phyloP scores from a whole-genome alignment of 1,140 invertebrate genomes.

The Camponotus floridanus region DNA sequence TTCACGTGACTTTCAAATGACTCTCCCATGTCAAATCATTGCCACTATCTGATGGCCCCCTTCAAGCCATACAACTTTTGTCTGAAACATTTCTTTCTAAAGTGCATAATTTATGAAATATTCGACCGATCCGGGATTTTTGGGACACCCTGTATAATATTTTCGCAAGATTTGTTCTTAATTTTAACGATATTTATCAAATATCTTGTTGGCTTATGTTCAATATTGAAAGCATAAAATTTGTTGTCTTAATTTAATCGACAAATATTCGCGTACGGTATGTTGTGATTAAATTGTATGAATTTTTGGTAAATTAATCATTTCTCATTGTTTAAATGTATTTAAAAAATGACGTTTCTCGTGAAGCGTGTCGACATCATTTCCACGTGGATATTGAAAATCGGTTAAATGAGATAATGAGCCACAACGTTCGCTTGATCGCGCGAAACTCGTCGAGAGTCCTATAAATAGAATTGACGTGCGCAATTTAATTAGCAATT shows the following conservation, averaged over 20 bases:
- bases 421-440: constrained; percentile 4
- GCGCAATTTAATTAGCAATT: constrained; percentile 52
- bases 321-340: neutral
- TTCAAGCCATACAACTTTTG: too few relatives aligned
- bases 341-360: neutral
- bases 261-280: neutral
- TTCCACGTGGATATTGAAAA: constrained; percentile 30
- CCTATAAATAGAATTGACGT: constrained; percentile 3
- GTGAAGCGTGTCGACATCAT: neutral
- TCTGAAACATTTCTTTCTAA: too few relatives aligned
- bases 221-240: neutral
- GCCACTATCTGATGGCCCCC: too few relatives aligned
- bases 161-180: neutral
- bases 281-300: neutral
- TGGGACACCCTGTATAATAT: too few relatives aligned
- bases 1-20: too few relatives aligned
- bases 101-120: too few relatives aligned
- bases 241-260: neutral
- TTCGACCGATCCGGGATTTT: too few relatives aligned
- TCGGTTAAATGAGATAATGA: constrained; percentile 41
- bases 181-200: neutral
- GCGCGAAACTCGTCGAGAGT: neutral
- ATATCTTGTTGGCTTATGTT: neutral
- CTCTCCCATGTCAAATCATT: too few relatives aligned
- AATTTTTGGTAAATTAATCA: constrained; percentile 13